Percentiles rank a stretch among this genome's conserved stretches.
phyloP scores from a whole-genome alignment of 2,888 invertebrate genomes.

The Yponomeuta plumbellus region DNA sequence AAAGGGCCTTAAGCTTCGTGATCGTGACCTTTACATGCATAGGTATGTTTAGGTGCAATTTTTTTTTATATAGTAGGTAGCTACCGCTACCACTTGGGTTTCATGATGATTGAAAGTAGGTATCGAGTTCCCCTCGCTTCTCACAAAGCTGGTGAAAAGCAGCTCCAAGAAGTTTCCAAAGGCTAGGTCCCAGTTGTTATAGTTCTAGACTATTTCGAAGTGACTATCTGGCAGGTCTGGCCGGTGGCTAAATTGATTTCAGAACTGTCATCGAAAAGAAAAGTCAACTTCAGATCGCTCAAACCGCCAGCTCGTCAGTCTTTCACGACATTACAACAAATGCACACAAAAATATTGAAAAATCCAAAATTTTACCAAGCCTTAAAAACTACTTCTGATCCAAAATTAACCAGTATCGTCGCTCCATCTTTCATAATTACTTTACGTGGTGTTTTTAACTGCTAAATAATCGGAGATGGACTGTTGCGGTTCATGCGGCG shows the following conservation, averaged over 20 bases:
- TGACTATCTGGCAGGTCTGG: not conserved
- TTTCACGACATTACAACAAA: not conserved
- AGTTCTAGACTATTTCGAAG: not conserved
- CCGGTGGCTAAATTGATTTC: not conserved
- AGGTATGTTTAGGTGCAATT: no score
- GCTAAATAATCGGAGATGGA: not conserved
- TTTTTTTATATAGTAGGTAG: no score
- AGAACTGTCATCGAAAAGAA: not conserved
- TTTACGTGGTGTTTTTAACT: not conserved
- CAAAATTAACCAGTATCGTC: not conserved
- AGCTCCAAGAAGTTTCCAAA: no score
- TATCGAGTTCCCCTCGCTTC: no score
- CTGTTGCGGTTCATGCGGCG: not conserved
- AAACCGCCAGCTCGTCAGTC: not conserved
- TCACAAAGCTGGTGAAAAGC: no score
- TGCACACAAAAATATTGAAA: not conserved
- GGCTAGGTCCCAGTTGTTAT: no score
- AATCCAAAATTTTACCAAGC: not conserved
- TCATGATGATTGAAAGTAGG: no score
- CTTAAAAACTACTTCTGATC: not conserved
- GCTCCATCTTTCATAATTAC: not conserved
- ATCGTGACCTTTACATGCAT: no score
- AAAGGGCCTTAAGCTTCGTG: no score
- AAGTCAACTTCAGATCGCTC: not conserved
- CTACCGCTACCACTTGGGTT: no score